Base-by-base conservation (phyloP, 1,140 invertebrate species). In the Pogonomyrmex californicus region DNA sequence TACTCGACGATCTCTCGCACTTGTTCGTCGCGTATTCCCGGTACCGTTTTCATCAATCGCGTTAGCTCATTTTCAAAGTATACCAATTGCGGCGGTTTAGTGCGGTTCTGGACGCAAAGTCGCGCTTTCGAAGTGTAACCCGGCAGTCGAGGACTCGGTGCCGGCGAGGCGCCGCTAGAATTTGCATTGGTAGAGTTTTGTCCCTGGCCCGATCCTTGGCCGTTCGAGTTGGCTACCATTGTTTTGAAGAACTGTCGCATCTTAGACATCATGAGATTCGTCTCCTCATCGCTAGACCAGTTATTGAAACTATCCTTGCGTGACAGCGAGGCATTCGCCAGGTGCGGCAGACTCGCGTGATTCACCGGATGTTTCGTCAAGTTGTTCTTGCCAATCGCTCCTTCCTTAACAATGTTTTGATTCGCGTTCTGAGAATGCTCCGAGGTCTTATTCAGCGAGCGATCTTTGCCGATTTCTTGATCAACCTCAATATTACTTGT, bases 211-310 rank as follows among this genome's bases (percentile, higher is more conserved):
- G 60, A 1, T 5, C 60, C 36, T 33, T 77, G 77, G 0, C 96
- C 96, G 91, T 96, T 96, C 0, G 96, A 96, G 58, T 96, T 96
- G 1, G 97, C 97, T 1, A 98, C 97, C 96, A 98, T 97, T 36
- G 97, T 98, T 94, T 98, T 98, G 93, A 98, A 98, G 93, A 98
- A 98, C 88, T 98, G 98, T 4, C 98, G 96, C 97, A 99, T 98
- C 95, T 98, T 98, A 10, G 97, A 98, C 98, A 99, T 98, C 98
- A 99, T 99, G 9, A 98, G 94, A 94, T 99, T 99, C 0, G 98
- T 98, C 95, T 98, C 98, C 93, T 99, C 98, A 92, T 99, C 98
- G 0, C 98, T 98, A 62, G 98, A 98, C 98, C 98, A 98, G 91
- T 98, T 98, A 92, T 98, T 98, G 94, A 98, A 98, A 92, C 98